Evolutionary conservation across 2,888 invertebrate genomes (phyloP).

Genomic region (Agyllia agylla): DNA sequence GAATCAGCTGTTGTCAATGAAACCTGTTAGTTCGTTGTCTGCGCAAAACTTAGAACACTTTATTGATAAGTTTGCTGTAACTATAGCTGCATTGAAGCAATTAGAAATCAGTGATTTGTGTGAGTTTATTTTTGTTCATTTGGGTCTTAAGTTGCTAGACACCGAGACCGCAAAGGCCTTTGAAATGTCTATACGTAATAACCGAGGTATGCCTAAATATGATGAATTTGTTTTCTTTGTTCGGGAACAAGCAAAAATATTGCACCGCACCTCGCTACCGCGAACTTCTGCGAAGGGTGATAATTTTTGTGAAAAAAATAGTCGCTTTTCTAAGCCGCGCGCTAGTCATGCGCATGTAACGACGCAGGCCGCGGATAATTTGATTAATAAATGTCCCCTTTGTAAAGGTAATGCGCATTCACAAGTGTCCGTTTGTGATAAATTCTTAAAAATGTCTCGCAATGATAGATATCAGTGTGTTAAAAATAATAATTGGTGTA

Average conservation of each 20-base stretch:
- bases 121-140: conserved; percentile 4
- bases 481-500: too few relatives aligned
- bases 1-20: background rate
- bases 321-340: too few relatives aligned
- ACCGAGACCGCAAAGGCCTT: background rate
- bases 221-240: background rate
- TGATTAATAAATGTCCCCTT: background rate
- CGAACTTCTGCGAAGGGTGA: too few relatives aligned
- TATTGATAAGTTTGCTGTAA: background rate
- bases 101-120: background rate
- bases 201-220: background rate
- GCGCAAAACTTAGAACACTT: background rate
- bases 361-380: background rate
- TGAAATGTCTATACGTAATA: background rate
- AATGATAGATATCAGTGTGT: too few relatives aligned
- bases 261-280: background rate
- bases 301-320: too few relatives aligned
- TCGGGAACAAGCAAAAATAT: background rate
- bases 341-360: background rate
- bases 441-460: background rate
- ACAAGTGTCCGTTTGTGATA: background rate
- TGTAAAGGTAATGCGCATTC: background rate
- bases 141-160: background rate
- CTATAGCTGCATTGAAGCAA: background rate
- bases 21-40: background rate